Evolutionary conservation across 2,797 vertebrate species (phyloP).

Genomic region (Allochrocebus solatus): DNA sequence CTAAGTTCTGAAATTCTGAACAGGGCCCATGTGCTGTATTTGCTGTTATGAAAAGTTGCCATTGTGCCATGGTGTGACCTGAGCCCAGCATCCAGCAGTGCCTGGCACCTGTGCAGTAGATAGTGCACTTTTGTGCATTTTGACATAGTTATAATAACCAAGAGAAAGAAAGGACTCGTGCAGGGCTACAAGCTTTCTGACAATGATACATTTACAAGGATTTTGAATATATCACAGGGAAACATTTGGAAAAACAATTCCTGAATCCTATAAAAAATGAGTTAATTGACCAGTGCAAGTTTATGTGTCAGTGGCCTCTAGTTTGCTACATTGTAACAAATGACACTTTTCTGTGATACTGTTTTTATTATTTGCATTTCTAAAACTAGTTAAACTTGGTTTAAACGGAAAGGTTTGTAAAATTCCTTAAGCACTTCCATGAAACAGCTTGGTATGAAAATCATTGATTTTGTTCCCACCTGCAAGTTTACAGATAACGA

Average conservation of each 20-base stretch:
- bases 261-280: not conserved
- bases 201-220: not conserved
- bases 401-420: not conserved
- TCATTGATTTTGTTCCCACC: not conserved
- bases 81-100: fast-evolving
- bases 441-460: not conserved
- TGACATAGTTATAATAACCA: not conserved
- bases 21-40: not conserved
- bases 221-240: not conserved
- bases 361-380: not conserved
- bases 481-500: too few relatives aligned
- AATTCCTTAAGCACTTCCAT: not conserved
- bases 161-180: not conserved
- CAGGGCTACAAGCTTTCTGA: not conserved
- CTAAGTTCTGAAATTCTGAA: not conserved
- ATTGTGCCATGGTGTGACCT: fast-evolving
- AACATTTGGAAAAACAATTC: not conserved
- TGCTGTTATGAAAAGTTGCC: not conserved
- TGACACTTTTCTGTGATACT: not conserved
- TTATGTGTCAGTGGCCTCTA: too few relatives aligned
- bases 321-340: not conserved
- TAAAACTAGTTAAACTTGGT: not conserved
- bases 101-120: fast-evolving
- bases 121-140: not conserved
- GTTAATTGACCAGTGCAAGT: not conserved